phyloP scores from a whole-genome alignment of 2,113 vertebrate species.

The Cephalopterus ornatus region DNA sequence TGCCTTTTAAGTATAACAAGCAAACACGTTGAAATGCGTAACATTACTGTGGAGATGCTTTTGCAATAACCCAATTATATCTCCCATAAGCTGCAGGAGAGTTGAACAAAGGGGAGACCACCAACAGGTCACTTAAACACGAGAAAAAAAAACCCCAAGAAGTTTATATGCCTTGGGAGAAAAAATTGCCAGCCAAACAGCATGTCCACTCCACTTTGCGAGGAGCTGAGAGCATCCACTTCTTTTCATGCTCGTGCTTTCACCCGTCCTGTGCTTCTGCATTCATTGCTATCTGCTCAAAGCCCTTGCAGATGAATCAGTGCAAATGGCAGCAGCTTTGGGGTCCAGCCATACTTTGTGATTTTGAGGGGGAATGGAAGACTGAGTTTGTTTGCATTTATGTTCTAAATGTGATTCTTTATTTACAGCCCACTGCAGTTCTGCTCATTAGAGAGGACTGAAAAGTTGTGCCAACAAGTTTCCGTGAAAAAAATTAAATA shows the following conservation, averaged over 20 bases:
- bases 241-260: neutral
- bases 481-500: neutral
- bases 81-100: neutral
- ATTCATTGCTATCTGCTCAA: neutral
- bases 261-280: neutral
- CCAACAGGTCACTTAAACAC: neutral
- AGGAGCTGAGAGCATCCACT: neutral
- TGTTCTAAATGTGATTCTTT: neutral
- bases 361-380: neutral
- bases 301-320: neutral
- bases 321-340: neutral
- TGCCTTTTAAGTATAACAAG: neutral
- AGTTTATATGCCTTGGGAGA: neutral
- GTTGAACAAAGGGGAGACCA: neutral
- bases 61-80: neutral
- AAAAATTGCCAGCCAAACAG: neutral
- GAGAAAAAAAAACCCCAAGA: neutral
- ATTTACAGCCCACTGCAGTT: neutral
- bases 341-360: neutral
- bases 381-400: neutral
- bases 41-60: neutral
- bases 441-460: neutral
- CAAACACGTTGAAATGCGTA: accelerated
- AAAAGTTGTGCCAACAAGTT: neutral
- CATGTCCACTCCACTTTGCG: accelerated